Evolutionary conservation across 2,888 invertebrate species (phyloP).

Genomic region (Agrypnus murinus): DNA sequence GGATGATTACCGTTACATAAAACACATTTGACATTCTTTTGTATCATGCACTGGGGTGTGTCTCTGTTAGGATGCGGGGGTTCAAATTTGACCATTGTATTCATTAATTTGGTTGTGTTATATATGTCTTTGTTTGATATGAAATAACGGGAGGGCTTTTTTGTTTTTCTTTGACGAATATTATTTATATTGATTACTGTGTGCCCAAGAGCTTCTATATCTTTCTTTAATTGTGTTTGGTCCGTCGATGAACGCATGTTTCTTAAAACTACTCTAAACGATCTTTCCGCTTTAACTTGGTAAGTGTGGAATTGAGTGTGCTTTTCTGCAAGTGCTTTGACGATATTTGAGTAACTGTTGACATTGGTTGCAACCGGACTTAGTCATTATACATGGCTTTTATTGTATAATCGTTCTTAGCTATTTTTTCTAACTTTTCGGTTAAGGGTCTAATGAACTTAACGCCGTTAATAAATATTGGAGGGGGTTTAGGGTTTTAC

Average conservation of each 20-base stretch:
- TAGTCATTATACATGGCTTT: background rate
- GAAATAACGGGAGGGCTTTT: background rate
- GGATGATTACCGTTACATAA: too few species aligned
- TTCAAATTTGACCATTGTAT: background rate
- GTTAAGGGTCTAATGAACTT: too few species aligned
- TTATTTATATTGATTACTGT: background rate
- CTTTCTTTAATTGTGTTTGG: background rate
- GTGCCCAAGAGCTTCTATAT: background rate
- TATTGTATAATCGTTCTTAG: background rate
- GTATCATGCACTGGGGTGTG: background rate
- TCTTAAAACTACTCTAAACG: background rate
- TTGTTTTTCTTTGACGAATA: background rate
- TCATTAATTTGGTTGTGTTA: background rate
- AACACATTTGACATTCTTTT: too few species aligned
- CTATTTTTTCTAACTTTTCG: background rate
- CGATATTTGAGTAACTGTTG: background rate
- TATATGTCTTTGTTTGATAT: background rate
- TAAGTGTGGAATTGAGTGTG: background rate
- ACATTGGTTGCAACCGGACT: too few species aligned
- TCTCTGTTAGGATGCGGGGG: background rate
- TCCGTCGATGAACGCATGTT: background rate
- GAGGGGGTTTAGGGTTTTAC: background rate
- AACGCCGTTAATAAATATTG: too few species aligned
- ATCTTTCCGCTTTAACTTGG: slow-evolving; percentile 1
- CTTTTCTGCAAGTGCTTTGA: background rate